Percentiles rank a stretch among this genome's conserved stretches.
Conservation (phyloP, 1,140 invertebrate species). For the Drosophila jambulina region DNA sequence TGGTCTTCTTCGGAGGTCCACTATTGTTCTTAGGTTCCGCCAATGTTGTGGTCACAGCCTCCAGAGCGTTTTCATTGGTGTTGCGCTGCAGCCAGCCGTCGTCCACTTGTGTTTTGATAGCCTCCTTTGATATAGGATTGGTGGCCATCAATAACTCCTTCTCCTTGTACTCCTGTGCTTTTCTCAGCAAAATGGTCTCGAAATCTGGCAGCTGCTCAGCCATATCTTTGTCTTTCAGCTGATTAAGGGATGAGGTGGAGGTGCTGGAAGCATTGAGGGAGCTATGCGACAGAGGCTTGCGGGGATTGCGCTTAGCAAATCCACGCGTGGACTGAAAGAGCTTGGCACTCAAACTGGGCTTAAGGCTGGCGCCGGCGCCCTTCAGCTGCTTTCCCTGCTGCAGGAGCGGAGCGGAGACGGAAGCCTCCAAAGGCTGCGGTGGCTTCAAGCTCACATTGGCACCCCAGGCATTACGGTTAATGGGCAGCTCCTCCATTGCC, state of each 20-base stretch:
- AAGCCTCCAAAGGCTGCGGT: constrained; percentile 31
- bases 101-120: constrained; percentile 71
- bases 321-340: constrained; percentile 88
- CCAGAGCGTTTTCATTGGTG: constrained; percentile 55
- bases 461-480: constrained; percentile 87
- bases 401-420: not conserved
- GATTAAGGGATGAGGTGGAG: not conserved
- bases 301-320: constrained; percentile 90
- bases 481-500: constrained; percentile 60
- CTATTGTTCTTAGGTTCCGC: constrained; percentile 52
- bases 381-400: constrained; percentile 17
- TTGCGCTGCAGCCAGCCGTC: constrained; percentile 73
- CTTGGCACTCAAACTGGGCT: constrained; percentile 86
- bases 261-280: constrained; percentile 26
- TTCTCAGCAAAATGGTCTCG: constrained; percentile 80
- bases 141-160: constrained; percentile 30
- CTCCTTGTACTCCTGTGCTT: constrained; percentile 71
- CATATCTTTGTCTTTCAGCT: not conserved
- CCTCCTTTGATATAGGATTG: constrained; percentile 60
- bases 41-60: not conserved
- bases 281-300: constrained; percentile 88
- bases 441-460: constrained; percentile 86
- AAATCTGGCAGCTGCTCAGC: constrained; percentile 72
- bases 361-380: constrained; percentile 87
- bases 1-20: constrained; percentile 33